Evolutionary conservation across 2,888 invertebrate species (phyloP).

Genomic region (Fragum fragum): DNA sequence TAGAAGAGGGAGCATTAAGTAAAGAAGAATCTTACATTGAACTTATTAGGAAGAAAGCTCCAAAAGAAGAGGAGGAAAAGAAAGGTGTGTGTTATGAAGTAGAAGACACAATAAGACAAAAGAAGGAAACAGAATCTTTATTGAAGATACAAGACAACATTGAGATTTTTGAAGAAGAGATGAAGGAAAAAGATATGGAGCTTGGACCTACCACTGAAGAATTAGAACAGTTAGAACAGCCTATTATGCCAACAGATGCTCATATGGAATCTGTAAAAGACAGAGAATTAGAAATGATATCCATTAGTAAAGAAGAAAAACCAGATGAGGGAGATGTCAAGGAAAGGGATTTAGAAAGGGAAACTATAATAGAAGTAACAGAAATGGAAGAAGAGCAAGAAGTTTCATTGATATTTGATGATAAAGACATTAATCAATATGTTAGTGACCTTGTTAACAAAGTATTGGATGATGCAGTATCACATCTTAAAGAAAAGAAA

Average conservation of each 20-base stretch:
- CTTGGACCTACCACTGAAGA: neutral
- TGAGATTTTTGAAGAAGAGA: too few species aligned
- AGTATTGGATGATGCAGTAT: neutral
- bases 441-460: neutral
- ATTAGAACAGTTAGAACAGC: conserved; percentile 33
- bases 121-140: too few species aligned
- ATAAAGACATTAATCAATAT: neutral
- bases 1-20: neutral
- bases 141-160: too few species aligned
- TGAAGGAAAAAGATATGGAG: neutral
- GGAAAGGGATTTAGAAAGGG: neutral
- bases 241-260: conserved; percentile 33
- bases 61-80: conserved; percentile 1
- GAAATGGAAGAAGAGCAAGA: neutral
- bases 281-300: neutral
- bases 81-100: neutral
- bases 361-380: neutral
- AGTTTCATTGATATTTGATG: neutral
- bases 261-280: conserved; percentile 39
- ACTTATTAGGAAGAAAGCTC: too few species aligned
- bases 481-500: too few species aligned
- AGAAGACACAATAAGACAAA: neutral
- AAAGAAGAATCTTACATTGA: too few species aligned
- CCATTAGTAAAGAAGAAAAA: too few species aligned
- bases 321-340: neutral